Conservation (phyloP, 1,140 invertebrate genomes). For the Venustaconcha ellipsiformis region DNA sequence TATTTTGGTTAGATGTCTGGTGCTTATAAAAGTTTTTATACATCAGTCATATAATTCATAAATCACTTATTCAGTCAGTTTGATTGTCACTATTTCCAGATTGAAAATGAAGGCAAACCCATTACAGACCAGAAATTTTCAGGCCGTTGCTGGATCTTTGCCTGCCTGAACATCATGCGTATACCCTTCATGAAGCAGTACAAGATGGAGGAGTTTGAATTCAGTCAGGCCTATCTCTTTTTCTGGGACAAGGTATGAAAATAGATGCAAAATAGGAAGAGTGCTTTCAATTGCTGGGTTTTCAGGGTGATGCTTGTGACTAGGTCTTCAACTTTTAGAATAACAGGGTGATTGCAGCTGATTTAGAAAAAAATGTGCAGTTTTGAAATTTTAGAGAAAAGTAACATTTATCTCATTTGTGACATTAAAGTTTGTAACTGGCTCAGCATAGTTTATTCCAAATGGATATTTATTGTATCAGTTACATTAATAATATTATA, state of each 20-base stretch:
- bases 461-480: no score
- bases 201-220: constrained; percentile 91
- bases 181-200: constrained; percentile 87
- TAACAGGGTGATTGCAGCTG: no score
- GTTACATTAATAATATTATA: no score
- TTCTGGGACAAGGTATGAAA: constrained; percentile 89
- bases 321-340: no score
- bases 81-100: constrained; percentile 65
- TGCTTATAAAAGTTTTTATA: background rate
- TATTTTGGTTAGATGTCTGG: no score
- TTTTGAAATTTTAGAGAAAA: no score
- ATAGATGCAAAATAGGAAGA: background rate
- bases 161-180: constrained; percentile 85
- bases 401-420: no score
- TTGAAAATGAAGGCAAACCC: constrained; percentile 83
- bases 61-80: background rate
- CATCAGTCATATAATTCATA: background rate
- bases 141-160: constrained; percentile 91
- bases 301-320: no score
- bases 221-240: constrained; percentile 88
- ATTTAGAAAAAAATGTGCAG: no score
- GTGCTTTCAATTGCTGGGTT: no score
- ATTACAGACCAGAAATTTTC: constrained; percentile 88
- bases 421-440: no score
- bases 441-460: no score